phyloP scores from a whole-genome alignment of 2,888 invertebrate species.

The Nemotelus pantherinus region DNA sequence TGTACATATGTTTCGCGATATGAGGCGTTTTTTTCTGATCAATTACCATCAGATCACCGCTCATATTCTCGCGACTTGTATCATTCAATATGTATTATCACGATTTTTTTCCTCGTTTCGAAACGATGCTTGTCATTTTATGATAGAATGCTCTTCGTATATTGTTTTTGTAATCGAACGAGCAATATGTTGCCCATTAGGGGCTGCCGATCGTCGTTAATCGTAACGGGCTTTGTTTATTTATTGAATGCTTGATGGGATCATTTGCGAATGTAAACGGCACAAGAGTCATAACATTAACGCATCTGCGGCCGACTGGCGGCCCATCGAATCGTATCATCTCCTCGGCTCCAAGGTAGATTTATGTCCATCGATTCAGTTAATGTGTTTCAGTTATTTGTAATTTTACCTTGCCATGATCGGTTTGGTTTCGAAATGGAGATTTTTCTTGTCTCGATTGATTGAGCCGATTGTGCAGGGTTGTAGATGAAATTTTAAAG shows the following conservation, averaged over 20 bases:
- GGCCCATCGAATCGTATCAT: constrained; percentile 1
- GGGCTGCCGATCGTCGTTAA: constrained; percentile 36
- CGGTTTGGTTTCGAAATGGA: constrained; percentile 15
- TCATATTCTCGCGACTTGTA: constrained; percentile 25
- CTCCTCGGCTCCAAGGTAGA: constrained; percentile 31
- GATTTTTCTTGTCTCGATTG: background rate
- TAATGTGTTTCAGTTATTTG: constrained; percentile 45
- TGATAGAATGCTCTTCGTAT: background rate
- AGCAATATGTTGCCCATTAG: constrained; percentile 28
- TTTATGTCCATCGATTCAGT: constrained; percentile 44
- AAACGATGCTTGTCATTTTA: constrained; percentile 21
- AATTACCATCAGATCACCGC: background rate
- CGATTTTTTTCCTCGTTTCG: constrained; percentile 18
- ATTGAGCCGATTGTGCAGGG: background rate
- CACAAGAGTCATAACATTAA: constrained; percentile 29
- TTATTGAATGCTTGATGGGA: constrained; percentile 46
- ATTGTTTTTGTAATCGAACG: constrained; percentile 4
- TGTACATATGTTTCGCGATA: too few relatives aligned
- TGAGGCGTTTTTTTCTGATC: background rate
- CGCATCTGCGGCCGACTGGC: constrained; percentile 2
- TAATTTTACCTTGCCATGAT: constrained; percentile 40
- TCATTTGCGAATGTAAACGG: constrained; percentile 45
- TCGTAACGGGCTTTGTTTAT: constrained; percentile 44
- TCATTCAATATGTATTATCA: constrained; percentile 5
- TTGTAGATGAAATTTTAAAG: background rate